A percentile compares a stretch with the other conserved stretches of the same genome.
phyloP scores from a whole-genome alignment of 1,140 invertebrate species.

The Magallana angulata region DNA sequence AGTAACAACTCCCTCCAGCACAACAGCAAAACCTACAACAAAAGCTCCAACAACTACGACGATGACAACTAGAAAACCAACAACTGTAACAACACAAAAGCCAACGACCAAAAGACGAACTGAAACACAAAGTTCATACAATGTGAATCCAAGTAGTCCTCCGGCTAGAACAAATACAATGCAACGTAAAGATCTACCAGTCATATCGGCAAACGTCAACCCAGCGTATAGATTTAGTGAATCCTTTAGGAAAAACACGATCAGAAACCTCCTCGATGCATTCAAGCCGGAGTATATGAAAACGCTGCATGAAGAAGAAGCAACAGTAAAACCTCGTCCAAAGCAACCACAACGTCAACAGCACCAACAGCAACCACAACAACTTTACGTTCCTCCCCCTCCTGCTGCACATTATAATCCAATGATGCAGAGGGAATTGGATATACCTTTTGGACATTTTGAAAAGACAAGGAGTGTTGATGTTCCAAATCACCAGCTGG shows the following conservation, averaged over 20 bases:
- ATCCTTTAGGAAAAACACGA: background rate
- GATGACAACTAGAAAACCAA: background rate
- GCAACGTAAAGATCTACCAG: background rate
- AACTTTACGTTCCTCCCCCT: background rate
- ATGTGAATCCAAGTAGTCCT: background rate
- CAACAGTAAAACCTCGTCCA: background rate
- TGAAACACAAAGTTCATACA: background rate
- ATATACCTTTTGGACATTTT: background rate
- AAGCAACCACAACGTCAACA: background rate
- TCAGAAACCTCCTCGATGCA: background rate
- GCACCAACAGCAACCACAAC: background rate
- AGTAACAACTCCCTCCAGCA: background rate
- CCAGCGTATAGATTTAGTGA: background rate
- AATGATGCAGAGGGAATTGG: background rate
- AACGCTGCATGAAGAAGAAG: background rate
- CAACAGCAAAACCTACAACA: background rate
- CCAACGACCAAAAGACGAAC: background rate
- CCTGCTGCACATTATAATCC: background rate
- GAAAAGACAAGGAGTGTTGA: background rate
- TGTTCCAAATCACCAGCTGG: background rate
- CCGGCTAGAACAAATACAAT: background rate
- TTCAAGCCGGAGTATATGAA: conserved; percentile 13
- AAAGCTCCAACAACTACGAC: background rate
- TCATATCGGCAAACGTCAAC: background rate
- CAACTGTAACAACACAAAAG: background rate